Evolutionary conservation across 2,113 vertebrate genomes (phyloP), one percentile per base, ranked within the genome.

Genomic region (Carassius carassius): DNA sequence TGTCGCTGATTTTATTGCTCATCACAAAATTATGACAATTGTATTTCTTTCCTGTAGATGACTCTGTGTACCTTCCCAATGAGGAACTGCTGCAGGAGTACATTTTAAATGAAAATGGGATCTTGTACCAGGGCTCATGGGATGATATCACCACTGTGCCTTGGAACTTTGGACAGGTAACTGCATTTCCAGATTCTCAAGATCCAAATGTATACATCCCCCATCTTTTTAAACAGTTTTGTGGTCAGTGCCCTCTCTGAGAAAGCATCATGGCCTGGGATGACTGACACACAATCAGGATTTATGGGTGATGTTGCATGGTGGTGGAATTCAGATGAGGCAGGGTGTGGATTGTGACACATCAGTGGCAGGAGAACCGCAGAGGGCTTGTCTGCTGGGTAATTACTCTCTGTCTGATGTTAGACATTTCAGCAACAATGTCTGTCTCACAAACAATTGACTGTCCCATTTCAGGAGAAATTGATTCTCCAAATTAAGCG

Each of bases 131-230:
- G 58, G 96, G 96, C 0, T 91, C 90, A 81, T 94, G 89, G 90
- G 89, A 95, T 67, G 75, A 92, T 89, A 96, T 97, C 82, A 67
- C 5, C 0, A 87, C 91, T 0, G 84, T 91, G 12, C 90, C 92
- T n/a, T 97, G 97, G 96, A 96, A 95, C 89, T 97, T 94, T 2
- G 96, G 96, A 88, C 96, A 98, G 94, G 97, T 97, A 92, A 87
- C 56, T 37, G 7, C 63, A n/a, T 79, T 63, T 16, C 58, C 60
- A 58, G 51, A 58, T 25, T 85, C 19, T 75, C 58, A 58, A 29
- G 0, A 47, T 14, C 74, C 60, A 72, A 5, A 11, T 70, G 37
- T 78, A 8, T 49, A 21, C 23, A 65, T 16, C 60, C 19, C 10
- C 35, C 23, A 25, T 69, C 25, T 69, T 29, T 19, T 77, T 65